Conservation (phyloP, 2,113 vertebrate species). For the Tricholaema leucomelas region DNA sequence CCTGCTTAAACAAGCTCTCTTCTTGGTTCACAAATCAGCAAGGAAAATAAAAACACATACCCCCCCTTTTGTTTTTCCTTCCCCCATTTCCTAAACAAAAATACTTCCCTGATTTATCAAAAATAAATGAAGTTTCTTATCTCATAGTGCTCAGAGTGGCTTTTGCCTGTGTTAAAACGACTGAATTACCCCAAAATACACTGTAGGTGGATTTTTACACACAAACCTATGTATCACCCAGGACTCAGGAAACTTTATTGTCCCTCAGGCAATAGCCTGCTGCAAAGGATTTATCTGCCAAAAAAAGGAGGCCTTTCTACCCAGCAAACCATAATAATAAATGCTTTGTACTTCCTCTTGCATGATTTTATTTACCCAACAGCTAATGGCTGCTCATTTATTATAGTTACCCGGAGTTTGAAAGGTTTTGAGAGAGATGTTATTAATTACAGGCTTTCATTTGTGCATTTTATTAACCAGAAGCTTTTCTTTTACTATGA, state of each 20-base stretch:
- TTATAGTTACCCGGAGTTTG: conserved; percentile 30
- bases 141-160: neutral
- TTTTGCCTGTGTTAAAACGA: neutral
- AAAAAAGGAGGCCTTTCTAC: neutral
- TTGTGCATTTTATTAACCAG: conserved; percentile 28
- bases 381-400: conserved; percentile 33
- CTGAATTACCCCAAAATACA: conserved; percentile 9
- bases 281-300: conserved; percentile 38
- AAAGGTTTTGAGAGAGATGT: conserved; percentile 6
- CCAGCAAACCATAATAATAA: conserved; percentile 8
- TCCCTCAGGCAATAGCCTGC: conserved; percentile 12
- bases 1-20: neutral
- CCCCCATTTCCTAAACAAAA: neutral
- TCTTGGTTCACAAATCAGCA: neutral
- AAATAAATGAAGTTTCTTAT: neutral
- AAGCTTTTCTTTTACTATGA: neutral
- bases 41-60: neutral
- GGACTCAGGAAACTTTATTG: conserved; percentile 31
- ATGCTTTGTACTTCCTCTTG: neutral
- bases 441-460: conserved; percentile 28
- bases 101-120: neutral
- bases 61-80: neutral
- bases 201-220: neutral
- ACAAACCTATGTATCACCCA: conserved; percentile 8
- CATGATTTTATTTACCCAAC: conserved; percentile 32